Evolutionary conservation across 2,113 vertebrate species (phyloP).

Genomic region (Neopipo cinnamomea): DNA sequence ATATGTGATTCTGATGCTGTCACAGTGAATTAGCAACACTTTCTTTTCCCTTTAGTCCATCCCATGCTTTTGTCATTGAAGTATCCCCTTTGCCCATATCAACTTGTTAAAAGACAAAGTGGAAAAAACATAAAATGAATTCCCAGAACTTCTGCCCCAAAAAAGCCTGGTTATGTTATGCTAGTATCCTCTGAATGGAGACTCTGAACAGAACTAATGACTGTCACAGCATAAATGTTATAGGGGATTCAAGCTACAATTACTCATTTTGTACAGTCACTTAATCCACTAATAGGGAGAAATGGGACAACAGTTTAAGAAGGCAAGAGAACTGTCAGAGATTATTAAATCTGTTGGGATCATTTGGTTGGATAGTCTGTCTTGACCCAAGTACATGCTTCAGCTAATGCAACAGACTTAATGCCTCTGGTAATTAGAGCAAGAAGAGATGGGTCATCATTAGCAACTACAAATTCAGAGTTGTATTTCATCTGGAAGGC

Average conservation of each 20-base stretch:
- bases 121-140: background rate
- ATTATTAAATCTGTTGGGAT: slow-evolving; percentile 35
- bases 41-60: slow-evolving; percentile 11
- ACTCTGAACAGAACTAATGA: background rate
- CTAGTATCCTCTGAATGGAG: background rate
- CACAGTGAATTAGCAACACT: slow-evolving; percentile 53
- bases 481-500: slow-evolving; percentile 36
- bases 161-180: background rate
- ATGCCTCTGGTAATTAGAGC: slow-evolving; percentile 55
- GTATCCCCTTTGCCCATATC: background rate
- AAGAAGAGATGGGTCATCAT: slow-evolving; percentile 34
- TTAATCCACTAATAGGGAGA: slow-evolving; percentile 54
- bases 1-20: slow-evolving; percentile 45
- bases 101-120: background rate
- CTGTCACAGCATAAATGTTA: background rate
- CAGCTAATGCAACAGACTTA: slow-evolving; percentile 41
- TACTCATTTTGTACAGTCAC: slow-evolving; percentile 49
- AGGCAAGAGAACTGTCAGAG: slow-evolving; percentile 55
- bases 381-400: slow-evolving; percentile 40
- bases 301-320: slow-evolving; percentile 50
- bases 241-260: slow-evolving; percentile 4
- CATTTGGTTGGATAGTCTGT: slow-evolving; percentile 34
- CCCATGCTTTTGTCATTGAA: slow-evolving; percentile 37
- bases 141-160: background rate
- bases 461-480: slow-evolving; percentile 35